Evolutionary conservation across 2,888 invertebrate genomes (phyloP), one percentile per base, ranked within the genome.

Genomic region (Cataglyphis cursor): DNA sequence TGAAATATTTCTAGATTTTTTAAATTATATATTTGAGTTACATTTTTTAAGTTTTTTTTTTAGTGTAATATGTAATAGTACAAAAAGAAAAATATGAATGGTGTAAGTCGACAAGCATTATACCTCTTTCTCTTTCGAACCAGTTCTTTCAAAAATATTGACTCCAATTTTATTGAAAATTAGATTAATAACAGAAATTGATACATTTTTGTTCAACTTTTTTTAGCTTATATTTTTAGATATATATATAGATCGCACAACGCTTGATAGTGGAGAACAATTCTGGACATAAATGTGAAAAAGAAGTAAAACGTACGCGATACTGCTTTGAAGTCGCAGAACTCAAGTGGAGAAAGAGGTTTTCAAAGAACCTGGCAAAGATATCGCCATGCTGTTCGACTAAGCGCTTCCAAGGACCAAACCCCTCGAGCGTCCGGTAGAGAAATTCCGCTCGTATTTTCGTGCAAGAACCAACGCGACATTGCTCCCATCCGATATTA

Each of bases 371-470:
- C 15, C 31, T n/a, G 18, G 54, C 59, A 57, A 24, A 78, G 78
- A 59, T 72, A 78, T 78, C 78, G 68, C 65, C 48, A 28, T 44
- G 31, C 57, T 18, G 59, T 78, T 72, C 59, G 78, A 72, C 72
- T 54, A 78, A 78, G 62, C 78, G 78, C 66, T 72, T 70, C 72
- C 72, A 54, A 51, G 78, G 41, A 41, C 72, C 70, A 44, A 64
- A 59, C 31, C 57, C 44, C 72, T 72, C 57, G 59, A 78, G 73
- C 59, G 73, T 78, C 59, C 78, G 44, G 73, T 44, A 59, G 62
- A 51, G 81, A 81, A 81, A 81, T 78, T 54, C 81, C 81, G 81
- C 81, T 73, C 78, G 81, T 78, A 81, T 75, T 75, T 73, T 76
- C 21, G 75, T 68, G 75, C 80, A 44, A 48, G 76, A 61, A n/a